Evolutionary conservation across 2,888 invertebrate genomes (phyloP).

Genomic region (Dolichomitus sp.): DNA sequence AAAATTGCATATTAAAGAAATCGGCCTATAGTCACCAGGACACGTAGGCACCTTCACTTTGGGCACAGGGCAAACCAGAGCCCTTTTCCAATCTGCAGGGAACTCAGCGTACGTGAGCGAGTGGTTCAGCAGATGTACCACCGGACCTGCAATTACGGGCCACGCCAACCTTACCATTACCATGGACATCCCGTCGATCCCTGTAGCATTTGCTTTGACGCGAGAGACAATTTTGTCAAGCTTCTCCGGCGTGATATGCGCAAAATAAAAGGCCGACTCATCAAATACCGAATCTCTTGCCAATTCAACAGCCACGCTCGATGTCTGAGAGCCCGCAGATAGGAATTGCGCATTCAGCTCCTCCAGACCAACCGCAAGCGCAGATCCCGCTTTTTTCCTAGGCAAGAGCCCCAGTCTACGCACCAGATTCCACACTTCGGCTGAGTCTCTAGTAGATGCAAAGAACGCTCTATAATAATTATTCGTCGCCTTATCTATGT

Average conservation of each 20-base stretch:
- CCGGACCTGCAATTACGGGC: not conserved
- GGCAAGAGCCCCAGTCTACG: not conserved
- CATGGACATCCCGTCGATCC: constrained; percentile 4
- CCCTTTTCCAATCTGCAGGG: not conserved
- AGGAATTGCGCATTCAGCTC: not conserved
- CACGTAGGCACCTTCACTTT: not conserved
- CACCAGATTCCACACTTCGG: no score
- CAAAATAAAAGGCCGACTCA: not conserved
- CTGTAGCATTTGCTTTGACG: not conserved
- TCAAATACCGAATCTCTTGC: not conserved
- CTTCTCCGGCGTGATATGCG: no score
- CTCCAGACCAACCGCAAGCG: not conserved
- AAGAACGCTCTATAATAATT: no score
- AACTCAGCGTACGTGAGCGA: not conserved
- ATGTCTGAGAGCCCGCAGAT: not conserved
- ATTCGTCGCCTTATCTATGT: not conserved
- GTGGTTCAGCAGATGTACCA: not conserved
- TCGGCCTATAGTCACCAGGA: constrained; percentile 2
- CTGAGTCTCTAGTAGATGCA: no score
- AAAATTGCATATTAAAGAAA: not conserved
- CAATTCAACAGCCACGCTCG: no score
- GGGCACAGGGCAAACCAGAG: not conserved
- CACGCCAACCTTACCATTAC: not conserved
- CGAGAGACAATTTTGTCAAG: no score
- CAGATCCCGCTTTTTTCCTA: not conserved